Evolutionary conservation across 2,113 vertebrate genomes (phyloP), one percentile per base, ranked within the genome.

Genomic region (Anseranas semipalmata): DNA sequence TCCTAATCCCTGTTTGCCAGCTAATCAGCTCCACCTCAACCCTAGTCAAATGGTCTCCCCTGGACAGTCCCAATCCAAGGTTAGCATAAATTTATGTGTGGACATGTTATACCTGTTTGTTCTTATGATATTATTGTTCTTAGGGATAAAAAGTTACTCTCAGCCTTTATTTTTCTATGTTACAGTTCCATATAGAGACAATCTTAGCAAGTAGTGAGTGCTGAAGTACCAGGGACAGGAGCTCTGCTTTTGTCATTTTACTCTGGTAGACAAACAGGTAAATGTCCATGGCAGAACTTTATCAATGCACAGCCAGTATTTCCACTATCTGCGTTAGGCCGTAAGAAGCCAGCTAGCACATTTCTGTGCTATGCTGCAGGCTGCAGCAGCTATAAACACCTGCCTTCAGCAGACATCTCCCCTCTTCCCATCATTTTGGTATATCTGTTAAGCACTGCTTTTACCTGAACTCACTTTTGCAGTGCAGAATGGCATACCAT

Each of bases 111-210:
- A 67, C 62, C 6, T 68, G 17, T 16, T 78, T 87, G 15, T 48
- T 86, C 27, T 65, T 52, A 14, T 5, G 46, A 4, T n/a, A 5
- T 15, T 14, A 30, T 15, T n/a, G 32, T 43, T 71, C 27, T 59
- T 15, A 45, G 56, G 9, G n/a, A 71, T 17, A 19, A 68, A 68
- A 2, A 65, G 32, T 3, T 80, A 30, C 21, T 63, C 62, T 65
- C 28, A 77, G 37, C 24, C 14, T 73, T 48, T 68, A 24, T n/a
- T 67, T 43, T 58, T 3, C 41, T 62, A 9, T 25, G 30, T 15
- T 81, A 2, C 15, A 2, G 2, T 13, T 10, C 10, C 24, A 10
- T 4, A 13, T 0, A 41, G 45, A 59, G 39, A 56, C 10, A 50
- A 79, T 16, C 10, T 53, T 25, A 67, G 28, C 28, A 32, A 21